These are phyloP conservation scores for Sebastes kiyomatsui DNA, from an alignment of 2,797 vertebrate species.

Conservation along the genomic window DNA sequence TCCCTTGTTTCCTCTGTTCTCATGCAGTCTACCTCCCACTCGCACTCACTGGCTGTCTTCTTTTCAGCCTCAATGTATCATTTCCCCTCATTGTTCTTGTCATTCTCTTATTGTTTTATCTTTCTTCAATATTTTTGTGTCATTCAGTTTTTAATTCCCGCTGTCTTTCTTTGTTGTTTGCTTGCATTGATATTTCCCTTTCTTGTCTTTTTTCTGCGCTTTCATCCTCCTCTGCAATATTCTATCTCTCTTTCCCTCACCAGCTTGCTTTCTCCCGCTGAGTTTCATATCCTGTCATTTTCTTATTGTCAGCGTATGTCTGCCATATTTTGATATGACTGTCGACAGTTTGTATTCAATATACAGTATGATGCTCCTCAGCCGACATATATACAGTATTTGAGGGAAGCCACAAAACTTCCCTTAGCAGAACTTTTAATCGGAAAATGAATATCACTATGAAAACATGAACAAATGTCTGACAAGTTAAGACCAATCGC, in stretches of 20 bases:
- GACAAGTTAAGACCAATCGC: background rate
- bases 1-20: background rate
- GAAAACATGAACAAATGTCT: background rate
- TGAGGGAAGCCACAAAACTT: background rate
- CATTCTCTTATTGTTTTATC: constrained; percentile 34
- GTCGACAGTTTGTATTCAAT: constrained; percentile 8
- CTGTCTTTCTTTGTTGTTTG: constrained; percentile 25
- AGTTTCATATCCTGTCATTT: constrained; percentile 20
- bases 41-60: background rate
- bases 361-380: background rate
- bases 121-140: constrained; percentile 27
- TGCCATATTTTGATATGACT: constrained; percentile 20
- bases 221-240: constrained; percentile 57
- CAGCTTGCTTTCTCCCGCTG: background rate
- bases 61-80: constrained; percentile 23
- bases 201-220: constrained; percentile 27
- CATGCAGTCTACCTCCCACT: constrained; percentile 5
- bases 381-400: background rate
- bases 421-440: background rate
- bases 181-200: constrained; percentile 30
- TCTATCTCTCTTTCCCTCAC: constrained; percentile 11
- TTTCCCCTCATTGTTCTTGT: constrained; percentile 32
- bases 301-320: background rate
- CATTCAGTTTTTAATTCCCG: constrained; percentile 34
- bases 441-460: background rate